These are phyloP conservation scores for Eupithecia pulchellata DNA, from an alignment of 2,888 invertebrate species.

Conservation along the genomic window DNA sequence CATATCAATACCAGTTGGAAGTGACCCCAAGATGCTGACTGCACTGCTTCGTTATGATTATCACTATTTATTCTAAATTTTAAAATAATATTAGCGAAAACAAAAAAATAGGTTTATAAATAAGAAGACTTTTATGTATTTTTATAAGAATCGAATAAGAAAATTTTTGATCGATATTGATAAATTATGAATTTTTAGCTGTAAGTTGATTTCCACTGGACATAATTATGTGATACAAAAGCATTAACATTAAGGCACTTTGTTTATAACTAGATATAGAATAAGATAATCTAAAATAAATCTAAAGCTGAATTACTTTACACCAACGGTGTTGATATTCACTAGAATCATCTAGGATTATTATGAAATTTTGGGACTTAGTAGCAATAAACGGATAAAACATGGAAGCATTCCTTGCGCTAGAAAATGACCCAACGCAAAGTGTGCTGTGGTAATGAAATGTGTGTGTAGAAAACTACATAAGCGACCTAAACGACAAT, in stretches of 20 bases:
- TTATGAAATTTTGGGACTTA: not conserved
- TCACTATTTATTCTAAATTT: too few species aligned
- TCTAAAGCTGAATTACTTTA: not conserved
- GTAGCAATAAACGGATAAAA: too few species aligned
- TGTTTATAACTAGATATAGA: conserved; percentile 19
- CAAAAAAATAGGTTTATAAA: not conserved
- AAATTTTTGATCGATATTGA: not conserved
- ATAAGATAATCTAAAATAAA: not conserved
- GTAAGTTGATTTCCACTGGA: not conserved
- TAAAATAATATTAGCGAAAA: too few species aligned
- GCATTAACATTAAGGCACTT: conserved; percentile 47
- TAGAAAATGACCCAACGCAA: too few species aligned
- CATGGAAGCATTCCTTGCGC: too few species aligned
- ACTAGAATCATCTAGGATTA: not conserved
- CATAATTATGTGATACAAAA: conserved; percentile 36
- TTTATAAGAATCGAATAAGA: not conserved
- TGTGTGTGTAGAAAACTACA: too few species aligned
- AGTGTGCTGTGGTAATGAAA: too few species aligned
- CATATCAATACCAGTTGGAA: too few species aligned
- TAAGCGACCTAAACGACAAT: too few species aligned
- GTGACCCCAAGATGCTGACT: too few species aligned
- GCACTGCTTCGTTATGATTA: too few species aligned
- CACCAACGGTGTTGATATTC: too few species aligned
- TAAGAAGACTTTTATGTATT: not conserved
- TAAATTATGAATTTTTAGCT: not conserved